A percentile compares a stretch with the other conserved stretches of the same genome.
phyloP scores from a whole-genome alignment of 2,888 invertebrate species.

The Melieria picta region DNA sequence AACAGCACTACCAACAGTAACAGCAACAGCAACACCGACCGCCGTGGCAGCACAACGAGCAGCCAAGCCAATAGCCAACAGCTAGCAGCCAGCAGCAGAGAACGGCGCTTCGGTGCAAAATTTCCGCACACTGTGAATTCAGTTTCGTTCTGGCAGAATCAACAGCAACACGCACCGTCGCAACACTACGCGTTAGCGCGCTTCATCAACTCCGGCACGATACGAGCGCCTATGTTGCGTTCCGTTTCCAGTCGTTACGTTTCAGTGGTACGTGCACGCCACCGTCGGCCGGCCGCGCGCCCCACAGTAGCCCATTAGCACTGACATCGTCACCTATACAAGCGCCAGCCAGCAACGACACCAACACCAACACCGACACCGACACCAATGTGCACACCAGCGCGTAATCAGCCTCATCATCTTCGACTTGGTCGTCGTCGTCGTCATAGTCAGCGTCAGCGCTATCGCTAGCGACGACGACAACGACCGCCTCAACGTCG shows the following conservation, averaged over 20 bases:
- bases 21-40: neutral
- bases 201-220: too few relatives aligned
- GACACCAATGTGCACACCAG: neutral
- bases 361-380: neutral
- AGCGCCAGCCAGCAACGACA: neutral
- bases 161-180: slow-evolving; percentile 39
- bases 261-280: too few relatives aligned
- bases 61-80: neutral
- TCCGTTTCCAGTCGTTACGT: too few relatives aligned
- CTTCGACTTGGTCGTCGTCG: neutral
- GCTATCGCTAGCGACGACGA: neutral
- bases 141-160: slow-evolving; percentile 59
- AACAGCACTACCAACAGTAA: slow-evolving; percentile 1
- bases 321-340: neutral
- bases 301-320: too few relatives aligned
- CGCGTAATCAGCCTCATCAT: too few relatives aligned
- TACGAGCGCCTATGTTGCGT: too few relatives aligned
- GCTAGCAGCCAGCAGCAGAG: slow-evolving; percentile 4
- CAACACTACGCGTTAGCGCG: too few relatives aligned
- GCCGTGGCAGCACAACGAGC: neutral
- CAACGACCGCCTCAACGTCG: too few relatives aligned
- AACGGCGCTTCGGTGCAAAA: slow-evolving; percentile 44
- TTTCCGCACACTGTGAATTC: slow-evolving; percentile 56
- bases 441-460: neutral
- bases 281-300: too few relatives aligned